A percentile compares a stretch with the other conserved stretches of the same genome.
Evolutionary conservation across 2,888 invertebrate genomes (phyloP).

Genomic region (Lathronympha strigana): DNA sequence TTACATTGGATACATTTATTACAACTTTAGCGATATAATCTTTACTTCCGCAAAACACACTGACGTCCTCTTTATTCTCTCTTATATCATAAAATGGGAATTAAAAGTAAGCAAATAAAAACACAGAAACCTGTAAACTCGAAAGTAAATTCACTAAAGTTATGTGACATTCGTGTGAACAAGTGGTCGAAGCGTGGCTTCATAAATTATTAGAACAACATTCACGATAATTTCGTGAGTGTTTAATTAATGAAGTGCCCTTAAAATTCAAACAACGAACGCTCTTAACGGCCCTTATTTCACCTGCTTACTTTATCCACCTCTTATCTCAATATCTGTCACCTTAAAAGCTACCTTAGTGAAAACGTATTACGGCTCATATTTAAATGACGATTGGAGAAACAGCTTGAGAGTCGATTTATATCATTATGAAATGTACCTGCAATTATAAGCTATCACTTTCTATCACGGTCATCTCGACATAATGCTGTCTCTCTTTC

Average conservation of each 20-base stretch:
- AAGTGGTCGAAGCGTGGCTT: slow-evolving; percentile 2
- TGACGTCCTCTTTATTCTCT: no score
- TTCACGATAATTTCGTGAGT: slow-evolving; percentile 28
- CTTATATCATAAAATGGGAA: background rate
- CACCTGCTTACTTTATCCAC: slow-evolving; percentile 6
- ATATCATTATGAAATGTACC: slow-evolving; percentile 32
- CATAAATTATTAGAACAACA: slow-evolving; percentile 31
- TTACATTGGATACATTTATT: no score
- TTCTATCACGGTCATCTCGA: slow-evolving; percentile 15
- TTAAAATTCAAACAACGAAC: slow-evolving; percentile 31
- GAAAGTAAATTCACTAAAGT: slow-evolving; percentile 15
- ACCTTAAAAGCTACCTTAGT: slow-evolving; percentile 1
- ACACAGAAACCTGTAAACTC: background rate
- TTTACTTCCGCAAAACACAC: no score
- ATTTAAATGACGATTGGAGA: slow-evolving; percentile 4
- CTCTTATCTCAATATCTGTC: background rate
- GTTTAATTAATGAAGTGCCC: slow-evolving; percentile 29
- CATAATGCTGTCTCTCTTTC: slow-evolving; percentile 15
- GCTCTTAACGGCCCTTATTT: slow-evolving; percentile 22
- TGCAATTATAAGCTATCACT: slow-evolving; percentile 14
- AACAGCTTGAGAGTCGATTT: slow-evolving; percentile 18
- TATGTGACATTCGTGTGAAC: slow-evolving; percentile 24
- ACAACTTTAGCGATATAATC: no score
- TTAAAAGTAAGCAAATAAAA: background rate
- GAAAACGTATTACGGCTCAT: background rate